Conservation (phyloP, 64 coral and sea anemone species). For the Montipora foliosa region DNA sequence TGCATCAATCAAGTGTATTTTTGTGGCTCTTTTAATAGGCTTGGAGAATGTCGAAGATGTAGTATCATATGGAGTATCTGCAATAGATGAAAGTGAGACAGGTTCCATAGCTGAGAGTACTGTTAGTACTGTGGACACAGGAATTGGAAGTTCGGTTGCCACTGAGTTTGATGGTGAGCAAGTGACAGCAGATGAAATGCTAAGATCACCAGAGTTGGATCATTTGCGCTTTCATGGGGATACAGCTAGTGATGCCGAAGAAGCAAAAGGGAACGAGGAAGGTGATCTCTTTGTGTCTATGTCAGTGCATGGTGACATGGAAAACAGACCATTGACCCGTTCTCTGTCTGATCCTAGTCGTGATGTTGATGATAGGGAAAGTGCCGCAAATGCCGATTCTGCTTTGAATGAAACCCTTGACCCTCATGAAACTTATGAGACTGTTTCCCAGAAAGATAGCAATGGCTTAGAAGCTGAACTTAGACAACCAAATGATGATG, state of each 20-base stretch:
- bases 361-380: not conserved
- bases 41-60: conserved; percentile 17
- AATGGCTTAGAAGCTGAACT: conserved; percentile 53
- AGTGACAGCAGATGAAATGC: conserved; percentile 48
- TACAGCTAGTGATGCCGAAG: not conserved
- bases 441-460: conserved; percentile 46
- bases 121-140: conserved; percentile 35
- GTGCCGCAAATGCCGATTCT: not conserved
- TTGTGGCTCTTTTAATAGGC: not conserved
- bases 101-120: conserved; percentile 25
- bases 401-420: conserved; percentile 4
- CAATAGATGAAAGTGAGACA: conserved; percentile 17
- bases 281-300: conserved; percentile 20
- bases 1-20: no score
- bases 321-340: not conserved
- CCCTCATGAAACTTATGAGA: conserved; percentile 3
- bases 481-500: conserved; percentile 45
- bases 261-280: not conserved
- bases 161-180: conserved; percentile 44
- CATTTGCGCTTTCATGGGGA: conserved; percentile 19
- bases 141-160: conserved; percentile 22
- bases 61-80: not conserved
- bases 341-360: conserved; percentile 65
- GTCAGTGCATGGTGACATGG: not conserved
- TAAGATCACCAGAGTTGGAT: conserved; percentile 32